Percentiles rank a stretch among this genome's conserved stretches.
phyloP scores from a whole-genome alignment of 1,140 invertebrate species.

The Patella vulgata region DNA sequence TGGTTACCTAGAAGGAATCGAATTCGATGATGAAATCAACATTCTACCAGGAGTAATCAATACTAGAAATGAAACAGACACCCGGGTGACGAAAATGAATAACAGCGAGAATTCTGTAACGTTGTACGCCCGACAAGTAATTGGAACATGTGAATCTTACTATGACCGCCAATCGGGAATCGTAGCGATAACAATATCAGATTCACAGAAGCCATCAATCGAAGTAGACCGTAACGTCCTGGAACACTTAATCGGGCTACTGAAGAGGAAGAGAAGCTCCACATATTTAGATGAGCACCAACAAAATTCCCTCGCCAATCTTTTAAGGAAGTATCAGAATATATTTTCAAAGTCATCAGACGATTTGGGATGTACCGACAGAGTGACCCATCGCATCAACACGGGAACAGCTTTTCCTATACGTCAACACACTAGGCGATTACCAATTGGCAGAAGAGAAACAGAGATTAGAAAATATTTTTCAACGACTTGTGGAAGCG shows the following conservation, averaged over 20 bases:
- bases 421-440: constrained; percentile 23
- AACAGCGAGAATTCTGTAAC: constrained; percentile 11
- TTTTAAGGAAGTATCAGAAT: constrained; percentile 23
- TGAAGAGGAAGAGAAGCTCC: background rate
- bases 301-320: background rate
- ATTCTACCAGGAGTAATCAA: constrained; percentile 4
- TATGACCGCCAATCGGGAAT: background rate
- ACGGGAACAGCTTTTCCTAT: constrained; percentile 35
- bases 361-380: constrained; percentile 18
- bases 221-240: background rate
- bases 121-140: background rate
- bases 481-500: too few species aligned
- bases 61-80: background rate
- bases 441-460: constrained; percentile 22
- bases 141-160: constrained; percentile 9
- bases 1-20: too few species aligned
- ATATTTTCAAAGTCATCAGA: constrained; percentile 24
- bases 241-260: constrained; percentile 19
- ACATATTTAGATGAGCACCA: constrained; percentile 6
- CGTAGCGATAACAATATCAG: background rate
- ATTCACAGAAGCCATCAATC: background rate
- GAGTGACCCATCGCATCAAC: constrained; percentile 25
- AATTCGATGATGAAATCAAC: background rate
- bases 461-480: too few species aligned
- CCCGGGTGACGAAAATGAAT: background rate